Conservation (phyloP, 2,797 vertebrate species). For the Gobionotothen gibberifrons region DNA sequence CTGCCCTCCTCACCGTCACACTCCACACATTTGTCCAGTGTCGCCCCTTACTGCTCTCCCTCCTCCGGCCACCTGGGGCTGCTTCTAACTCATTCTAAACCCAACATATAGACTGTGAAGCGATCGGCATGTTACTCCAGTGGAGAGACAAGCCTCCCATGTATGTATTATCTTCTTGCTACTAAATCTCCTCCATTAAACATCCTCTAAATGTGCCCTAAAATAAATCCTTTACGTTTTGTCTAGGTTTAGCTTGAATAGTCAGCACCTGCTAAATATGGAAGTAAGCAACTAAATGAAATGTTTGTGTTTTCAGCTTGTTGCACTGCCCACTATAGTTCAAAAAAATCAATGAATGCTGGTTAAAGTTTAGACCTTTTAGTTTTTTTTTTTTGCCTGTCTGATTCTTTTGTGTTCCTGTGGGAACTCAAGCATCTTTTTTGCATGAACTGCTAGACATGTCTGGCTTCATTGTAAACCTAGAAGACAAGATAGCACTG, state of each 20-base stretch:
- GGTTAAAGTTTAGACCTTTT: background rate
- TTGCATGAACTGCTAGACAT: slow-evolving; percentile 9
- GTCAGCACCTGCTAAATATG: background rate
- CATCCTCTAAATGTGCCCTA: background rate
- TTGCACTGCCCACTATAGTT: background rate
- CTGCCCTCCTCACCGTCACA: slow-evolving; percentile 43
- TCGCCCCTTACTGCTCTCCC: slow-evolving; percentile 21
- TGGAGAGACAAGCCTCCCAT: background rate
- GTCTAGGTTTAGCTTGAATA: background rate
- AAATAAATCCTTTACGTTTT: background rate
- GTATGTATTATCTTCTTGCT: slow-evolving; percentile 5
- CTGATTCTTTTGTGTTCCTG: background rate
- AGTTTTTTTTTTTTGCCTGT: background rate
- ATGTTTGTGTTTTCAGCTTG: background rate
- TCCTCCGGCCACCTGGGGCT: slow-evolving; percentile 23
- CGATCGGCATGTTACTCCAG: slow-evolving; percentile 18
- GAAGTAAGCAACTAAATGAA: background rate
- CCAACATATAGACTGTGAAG: slow-evolving; percentile 8
- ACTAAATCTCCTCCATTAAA: background rate
- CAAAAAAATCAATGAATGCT: background rate
- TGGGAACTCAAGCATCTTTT: slow-evolving; percentile 11
- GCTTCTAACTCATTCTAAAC: slow-evolving; percentile 25
- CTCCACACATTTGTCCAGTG: slow-evolving; percentile 17
- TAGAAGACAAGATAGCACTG: slow-evolving; percentile 50
- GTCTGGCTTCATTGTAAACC: slow-evolving; percentile 17